Evolutionary conservation across 2,797 vertebrate genomes (phyloP).

Genomic region (Sandelia bainsii): DNA sequence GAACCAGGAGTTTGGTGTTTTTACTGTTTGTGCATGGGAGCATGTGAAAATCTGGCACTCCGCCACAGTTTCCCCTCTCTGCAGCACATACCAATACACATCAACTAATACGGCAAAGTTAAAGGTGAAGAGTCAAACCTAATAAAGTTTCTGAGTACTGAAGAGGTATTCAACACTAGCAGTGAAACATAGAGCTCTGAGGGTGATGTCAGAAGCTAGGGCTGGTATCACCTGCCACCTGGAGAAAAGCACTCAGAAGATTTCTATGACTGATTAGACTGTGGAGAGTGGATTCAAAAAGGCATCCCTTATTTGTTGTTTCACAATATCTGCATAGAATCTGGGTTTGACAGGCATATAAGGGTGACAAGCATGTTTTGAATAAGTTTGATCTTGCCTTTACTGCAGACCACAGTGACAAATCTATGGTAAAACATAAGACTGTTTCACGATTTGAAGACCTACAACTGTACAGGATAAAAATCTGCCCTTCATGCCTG

Average conservation of each 20-base stretch:
- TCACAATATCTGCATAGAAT: conserved; percentile 75
- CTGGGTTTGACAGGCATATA: conserved; percentile 76
- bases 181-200: conserved; percentile 61
- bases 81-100: conserved; percentile 44
- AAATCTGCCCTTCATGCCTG: conserved; percentile 9
- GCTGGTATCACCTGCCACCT: conserved; percentile 82
- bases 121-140: conserved; percentile 58
- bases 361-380: conserved; percentile 71
- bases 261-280: conserved; percentile 77
- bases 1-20: conserved; percentile 58
- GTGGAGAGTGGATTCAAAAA: conserved; percentile 74
- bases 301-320: conserved; percentile 80
- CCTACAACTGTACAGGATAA: background rate
- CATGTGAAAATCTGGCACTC: conserved; percentile 68
- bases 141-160: conserved; percentile 54
- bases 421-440: conserved; percentile 19
- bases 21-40: conserved; percentile 62
- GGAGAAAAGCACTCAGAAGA: conserved; percentile 76
- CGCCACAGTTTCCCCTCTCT: conserved; percentile 46
- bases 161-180: conserved; percentile 66
- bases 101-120: conserved; percentile 36
- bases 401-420: conserved; percentile 40
- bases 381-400: conserved; percentile 54
- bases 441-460: conserved; percentile 29
- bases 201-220: conserved; percentile 69